phyloP scores from a whole-genome alignment of 2,113 vertebrate species.

The Athene cunicularia region DNA sequence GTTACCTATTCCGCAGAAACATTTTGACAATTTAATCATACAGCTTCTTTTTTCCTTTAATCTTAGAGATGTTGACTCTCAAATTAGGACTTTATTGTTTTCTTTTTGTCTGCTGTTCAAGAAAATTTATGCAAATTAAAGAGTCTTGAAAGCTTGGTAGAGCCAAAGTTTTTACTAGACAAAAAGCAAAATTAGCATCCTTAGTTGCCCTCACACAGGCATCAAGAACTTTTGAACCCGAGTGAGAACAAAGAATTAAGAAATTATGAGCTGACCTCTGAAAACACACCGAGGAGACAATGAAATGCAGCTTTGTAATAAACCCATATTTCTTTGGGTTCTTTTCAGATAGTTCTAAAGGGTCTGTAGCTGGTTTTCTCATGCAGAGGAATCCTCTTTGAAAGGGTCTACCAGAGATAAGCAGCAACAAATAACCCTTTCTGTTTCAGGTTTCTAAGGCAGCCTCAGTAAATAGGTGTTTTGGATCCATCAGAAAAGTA shows the following conservation, averaged over 20 bases:
- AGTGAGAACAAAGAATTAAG: neutral
- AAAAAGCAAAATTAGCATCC: neutral
- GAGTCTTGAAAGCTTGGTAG: neutral
- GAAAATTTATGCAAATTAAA: neutral
- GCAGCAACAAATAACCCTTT: neutral
- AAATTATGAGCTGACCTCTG: neutral
- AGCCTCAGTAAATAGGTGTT: neutral
- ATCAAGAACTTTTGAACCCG: neutral
- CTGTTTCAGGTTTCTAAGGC: neutral
- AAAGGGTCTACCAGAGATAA: accelerated
- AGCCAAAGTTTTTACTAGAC: neutral
- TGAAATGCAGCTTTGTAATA: neutral
- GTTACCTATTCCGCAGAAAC: neutral
- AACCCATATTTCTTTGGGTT: neutral
- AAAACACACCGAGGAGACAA: neutral
- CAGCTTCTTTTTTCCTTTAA: neutral
- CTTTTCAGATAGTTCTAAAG: neutral
- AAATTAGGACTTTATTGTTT: neutral
- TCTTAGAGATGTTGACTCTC: neutral
- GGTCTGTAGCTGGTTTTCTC: neutral
- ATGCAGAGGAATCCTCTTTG: neutral
- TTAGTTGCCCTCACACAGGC: neutral
- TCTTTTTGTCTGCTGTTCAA: neutral
- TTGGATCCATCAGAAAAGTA: neutral
- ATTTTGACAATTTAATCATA: neutral